Conservation (phyloP, 2,797 vertebrate species). For the Eulemur mongoz region DNA sequence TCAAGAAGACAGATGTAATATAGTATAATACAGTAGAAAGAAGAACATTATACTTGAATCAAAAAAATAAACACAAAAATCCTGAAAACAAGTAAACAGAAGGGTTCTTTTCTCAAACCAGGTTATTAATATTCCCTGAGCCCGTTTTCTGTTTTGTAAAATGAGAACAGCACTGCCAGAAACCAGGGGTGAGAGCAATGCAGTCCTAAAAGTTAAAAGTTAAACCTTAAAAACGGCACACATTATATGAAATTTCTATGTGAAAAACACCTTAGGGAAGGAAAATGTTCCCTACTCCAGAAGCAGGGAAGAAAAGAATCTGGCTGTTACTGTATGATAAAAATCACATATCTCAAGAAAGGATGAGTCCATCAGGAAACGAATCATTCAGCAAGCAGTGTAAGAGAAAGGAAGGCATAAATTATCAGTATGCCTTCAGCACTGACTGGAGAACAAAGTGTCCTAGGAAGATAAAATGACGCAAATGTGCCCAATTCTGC, state of each 20-base stretch:
- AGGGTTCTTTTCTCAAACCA: background rate
- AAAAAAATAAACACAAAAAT: background rate
- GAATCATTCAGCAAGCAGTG: background rate
- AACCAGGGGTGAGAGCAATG: background rate
- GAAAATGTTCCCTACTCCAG: background rate
- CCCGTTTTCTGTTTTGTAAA: background rate
- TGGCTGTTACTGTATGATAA: background rate
- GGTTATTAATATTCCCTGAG: background rate
- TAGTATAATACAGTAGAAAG: background rate
- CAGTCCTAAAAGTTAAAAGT: background rate
- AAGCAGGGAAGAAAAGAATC: constrained; percentile 10
- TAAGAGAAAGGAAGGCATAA: background rate
- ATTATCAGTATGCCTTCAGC: background rate
- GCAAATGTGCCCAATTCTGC: background rate
- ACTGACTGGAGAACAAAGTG: background rate
- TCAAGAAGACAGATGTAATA: background rate
- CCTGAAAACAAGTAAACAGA: background rate
- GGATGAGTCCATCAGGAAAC: background rate
- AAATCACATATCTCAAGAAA: constrained; percentile 6
- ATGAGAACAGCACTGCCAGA: background rate
- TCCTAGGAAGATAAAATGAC: constrained; percentile 12
- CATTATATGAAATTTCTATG: background rate
- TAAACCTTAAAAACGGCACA: background rate
- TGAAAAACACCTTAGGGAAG: background rate
- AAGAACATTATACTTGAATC: background rate